Evolutionary conservation across 2,797 vertebrate genomes (phyloP), one percentile per base, ranked within the genome.

Genomic region (Protosalanx chinensis): DNA sequence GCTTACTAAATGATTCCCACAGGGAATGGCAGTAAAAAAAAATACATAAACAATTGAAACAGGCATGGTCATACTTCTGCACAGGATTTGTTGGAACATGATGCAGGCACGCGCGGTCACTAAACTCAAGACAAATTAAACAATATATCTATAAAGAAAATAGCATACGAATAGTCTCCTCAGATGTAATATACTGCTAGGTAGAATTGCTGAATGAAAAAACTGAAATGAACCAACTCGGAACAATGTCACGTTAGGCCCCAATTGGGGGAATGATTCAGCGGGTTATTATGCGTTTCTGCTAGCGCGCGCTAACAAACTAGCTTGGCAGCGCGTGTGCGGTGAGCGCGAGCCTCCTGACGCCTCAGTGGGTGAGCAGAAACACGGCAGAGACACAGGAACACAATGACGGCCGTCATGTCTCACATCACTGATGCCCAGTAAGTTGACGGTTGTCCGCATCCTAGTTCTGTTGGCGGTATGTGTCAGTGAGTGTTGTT

Each of bases 181-280:
- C 41, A 46, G 10, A 46, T 46, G 41, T 46, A 46, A 46, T 46
- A 13, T 3, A 68, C 27, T 29, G 70, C 72, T 71, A 58, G 72
- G 77, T 72, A 67, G 33, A 70, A 70, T 79, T 81, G 67, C 76
- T 27, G 64, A 78, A 57, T 56, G 35, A 77, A 78, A 78, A 27
- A 86, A 87, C 67, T 74, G 63, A 85, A 86, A 80, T 82, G 77
- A 72, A 80, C 73, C 78, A 87, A 85, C 80, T 87, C 79, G 81
- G 81, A 85, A 72, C 79, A 79, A 87, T 88, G 90, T 92, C 89
- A 88, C 87, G 87, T 74, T 88, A 84, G 88, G 88, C 73, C 84
- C 84, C 75, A 76, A 81, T 79, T 78, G 85, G 76, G 57, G 83
- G 90, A 90, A 92, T 93, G 92, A 94, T 93, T 94, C 93, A 93